These are phyloP conservation scores for Perizoma flavofasciatum DNA, from an alignment of 2,888 invertebrate species.

Conservation along the genomic window DNA sequence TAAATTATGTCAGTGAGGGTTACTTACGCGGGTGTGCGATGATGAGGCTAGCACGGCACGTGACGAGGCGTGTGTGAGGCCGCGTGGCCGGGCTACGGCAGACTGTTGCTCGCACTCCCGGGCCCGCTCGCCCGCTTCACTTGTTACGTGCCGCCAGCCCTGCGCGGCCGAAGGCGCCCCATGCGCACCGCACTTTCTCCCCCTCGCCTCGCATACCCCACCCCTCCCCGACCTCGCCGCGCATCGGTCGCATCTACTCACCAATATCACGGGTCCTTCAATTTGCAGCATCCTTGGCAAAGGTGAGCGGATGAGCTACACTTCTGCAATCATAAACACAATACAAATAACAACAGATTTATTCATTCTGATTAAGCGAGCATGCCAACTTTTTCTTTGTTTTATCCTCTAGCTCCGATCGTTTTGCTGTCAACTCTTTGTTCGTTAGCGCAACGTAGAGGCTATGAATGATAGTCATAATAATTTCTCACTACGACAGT, in stretches of 20 bases:
- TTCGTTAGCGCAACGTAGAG: neutral
- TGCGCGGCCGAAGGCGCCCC: conserved; percentile 57
- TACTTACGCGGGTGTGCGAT: conserved; percentile 72
- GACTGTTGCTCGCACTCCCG: conserved; percentile 78
- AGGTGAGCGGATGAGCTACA: conserved; percentile 45
- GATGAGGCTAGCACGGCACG: conserved; percentile 58
- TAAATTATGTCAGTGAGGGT: conserved; percentile 61
- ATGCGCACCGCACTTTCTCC: conserved; percentile 50
- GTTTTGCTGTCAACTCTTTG: conserved; percentile 11
- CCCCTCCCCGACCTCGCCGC: conserved; percentile 64
- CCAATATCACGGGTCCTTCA: conserved; percentile 74
- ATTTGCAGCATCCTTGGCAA: conserved; percentile 74
- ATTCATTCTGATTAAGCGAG: neutral
- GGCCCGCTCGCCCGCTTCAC: conserved; percentile 82
- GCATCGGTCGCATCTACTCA: conserved; percentile 70
- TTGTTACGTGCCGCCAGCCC: conserved; percentile 80
- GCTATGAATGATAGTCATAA: too few species aligned
- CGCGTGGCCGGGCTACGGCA: conserved; percentile 83
- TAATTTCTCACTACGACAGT: too few species aligned
- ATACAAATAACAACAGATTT: conserved; percentile 31
- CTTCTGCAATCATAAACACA: conserved; percentile 35
- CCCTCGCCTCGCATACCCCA: conserved; percentile 50
- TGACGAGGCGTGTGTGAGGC: conserved; percentile 66
- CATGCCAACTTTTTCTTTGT: conserved; percentile 2
- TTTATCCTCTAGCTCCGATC: neutral